These are phyloP conservation scores for Campaea margaritaria DNA, from an alignment of 2,888 invertebrate species.

Conservation along the genomic window DNA sequence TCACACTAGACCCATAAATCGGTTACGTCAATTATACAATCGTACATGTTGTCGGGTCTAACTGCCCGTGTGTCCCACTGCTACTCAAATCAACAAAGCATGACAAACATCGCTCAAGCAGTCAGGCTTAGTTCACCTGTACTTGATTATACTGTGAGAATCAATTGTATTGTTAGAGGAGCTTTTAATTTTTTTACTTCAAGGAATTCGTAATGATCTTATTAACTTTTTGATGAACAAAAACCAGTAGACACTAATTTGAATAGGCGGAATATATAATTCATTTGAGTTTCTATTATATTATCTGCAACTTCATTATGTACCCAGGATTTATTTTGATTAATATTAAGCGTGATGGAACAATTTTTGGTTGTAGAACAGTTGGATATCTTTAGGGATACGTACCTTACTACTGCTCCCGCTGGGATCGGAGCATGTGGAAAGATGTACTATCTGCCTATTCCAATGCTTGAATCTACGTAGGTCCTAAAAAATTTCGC, in stretches of 20 bases:
- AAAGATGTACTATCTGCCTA: too few species aligned
- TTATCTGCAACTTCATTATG: too few species aligned
- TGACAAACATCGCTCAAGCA: conserved; percentile 52
- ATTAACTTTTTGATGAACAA: conserved; percentile 35
- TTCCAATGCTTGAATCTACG: too few species aligned
- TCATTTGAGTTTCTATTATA: too few species aligned
- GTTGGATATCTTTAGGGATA: too few species aligned
- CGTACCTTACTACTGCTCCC: too few species aligned
- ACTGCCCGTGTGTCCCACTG: conserved; percentile 41
- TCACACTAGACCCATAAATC: too few species aligned
- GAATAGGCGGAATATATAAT: not conserved
- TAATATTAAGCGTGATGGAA: too few species aligned
- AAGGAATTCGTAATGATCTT: conserved; percentile 36
- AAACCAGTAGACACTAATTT: conserved; percentile 24
- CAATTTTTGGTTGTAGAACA: too few species aligned
- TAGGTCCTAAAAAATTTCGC: too few species aligned
- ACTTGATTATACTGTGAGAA: conserved; percentile 50
- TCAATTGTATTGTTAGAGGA: conserved; percentile 45
- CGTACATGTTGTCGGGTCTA: conserved; percentile 9
- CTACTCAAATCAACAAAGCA: conserved; percentile 52
- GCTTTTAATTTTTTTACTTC: conserved; percentile 30
- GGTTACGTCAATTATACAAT: not conserved
- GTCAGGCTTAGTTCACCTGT: conserved; percentile 42
- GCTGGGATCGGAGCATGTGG: too few species aligned
- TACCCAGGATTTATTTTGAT: too few species aligned